Evolutionary conservation across 2,797 vertebrate genomes (phyloP).

Genomic region (Etheostoma perlongum): DNA sequence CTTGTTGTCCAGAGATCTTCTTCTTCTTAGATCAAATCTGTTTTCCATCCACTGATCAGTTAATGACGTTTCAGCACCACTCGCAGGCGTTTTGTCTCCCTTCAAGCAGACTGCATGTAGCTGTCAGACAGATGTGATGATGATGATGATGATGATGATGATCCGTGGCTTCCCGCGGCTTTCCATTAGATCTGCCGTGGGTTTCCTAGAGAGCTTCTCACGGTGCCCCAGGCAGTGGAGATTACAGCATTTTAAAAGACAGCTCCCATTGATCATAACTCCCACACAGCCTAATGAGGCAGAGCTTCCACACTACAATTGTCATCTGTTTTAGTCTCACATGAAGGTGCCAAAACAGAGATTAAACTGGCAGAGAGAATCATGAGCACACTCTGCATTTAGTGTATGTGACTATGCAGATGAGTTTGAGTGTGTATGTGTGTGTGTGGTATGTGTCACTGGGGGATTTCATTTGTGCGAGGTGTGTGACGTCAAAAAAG

Average conservation of each 20-base stretch:
- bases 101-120: background rate
- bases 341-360: conserved; percentile 41
- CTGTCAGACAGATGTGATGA: conserved; percentile 47
- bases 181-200: conserved; percentile 48
- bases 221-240: conserved; percentile 40
- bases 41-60: background rate
- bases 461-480: conserved; percentile 28
- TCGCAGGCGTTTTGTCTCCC: background rate
- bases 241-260: conserved; percentile 50
- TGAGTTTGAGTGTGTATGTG: conserved; percentile 11
- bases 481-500: conserved; percentile 54
- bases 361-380: conserved; percentile 46
- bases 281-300: conserved; percentile 70
- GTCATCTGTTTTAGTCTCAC: conserved; percentile 57
- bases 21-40: background rate
- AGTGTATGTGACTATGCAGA: conserved; percentile 1
- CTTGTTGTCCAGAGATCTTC: too few species aligned
- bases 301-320: conserved; percentile 52
- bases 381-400: conserved; percentile 18
- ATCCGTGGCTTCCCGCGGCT: conserved; percentile 49
- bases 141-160: conserved; percentile 37
- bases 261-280: conserved; percentile 41
- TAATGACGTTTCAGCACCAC: background rate
- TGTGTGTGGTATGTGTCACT: conserved; percentile 16
- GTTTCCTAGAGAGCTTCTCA: conserved; percentile 61